These are phyloP conservation scores for Clarias laeviceps DNA, from an alignment of 2,797 vertebrate species.

Conservation along the genomic window DNA sequence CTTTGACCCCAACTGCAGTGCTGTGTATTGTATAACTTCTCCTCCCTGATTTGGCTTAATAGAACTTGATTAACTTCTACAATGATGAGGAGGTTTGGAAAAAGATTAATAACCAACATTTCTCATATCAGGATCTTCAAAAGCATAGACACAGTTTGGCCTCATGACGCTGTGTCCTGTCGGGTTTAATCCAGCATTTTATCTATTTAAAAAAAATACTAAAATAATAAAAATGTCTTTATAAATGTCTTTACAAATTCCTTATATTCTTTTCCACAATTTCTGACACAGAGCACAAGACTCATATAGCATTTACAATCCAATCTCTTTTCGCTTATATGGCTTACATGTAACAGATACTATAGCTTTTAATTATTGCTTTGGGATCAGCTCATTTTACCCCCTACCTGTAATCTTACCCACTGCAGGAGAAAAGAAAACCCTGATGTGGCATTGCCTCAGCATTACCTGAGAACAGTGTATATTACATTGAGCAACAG, in stretches of 20 bases:
- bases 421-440: slow-evolving; percentile 2
- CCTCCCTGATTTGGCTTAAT: no score
- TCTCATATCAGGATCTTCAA: no score
- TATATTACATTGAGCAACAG: slow-evolving; percentile 28
- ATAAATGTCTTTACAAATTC: not conserved
- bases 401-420: slow-evolving; percentile 16
- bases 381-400: slow-evolving; percentile 25
- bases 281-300: not conserved
- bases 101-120: no score
- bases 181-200: not conserved
- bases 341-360: slow-evolving; percentile 19
- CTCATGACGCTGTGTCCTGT: not conserved
- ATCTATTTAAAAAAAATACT: no score
- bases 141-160: no score
- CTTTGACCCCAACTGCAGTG: no score
- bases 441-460: slow-evolving; percentile 15
- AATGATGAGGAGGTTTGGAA: no score
- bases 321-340: not conserved
- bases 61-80: no score
- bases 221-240: not conserved
- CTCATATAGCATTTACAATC: not conserved
- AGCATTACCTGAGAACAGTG: slow-evolving; percentile 20
- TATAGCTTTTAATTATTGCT: slow-evolving; percentile 35
- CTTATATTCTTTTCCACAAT: not conserved
- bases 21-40: no score